Conservation (phyloP, 2,888 invertebrate species). For the Cephus sareptanus region DNA sequence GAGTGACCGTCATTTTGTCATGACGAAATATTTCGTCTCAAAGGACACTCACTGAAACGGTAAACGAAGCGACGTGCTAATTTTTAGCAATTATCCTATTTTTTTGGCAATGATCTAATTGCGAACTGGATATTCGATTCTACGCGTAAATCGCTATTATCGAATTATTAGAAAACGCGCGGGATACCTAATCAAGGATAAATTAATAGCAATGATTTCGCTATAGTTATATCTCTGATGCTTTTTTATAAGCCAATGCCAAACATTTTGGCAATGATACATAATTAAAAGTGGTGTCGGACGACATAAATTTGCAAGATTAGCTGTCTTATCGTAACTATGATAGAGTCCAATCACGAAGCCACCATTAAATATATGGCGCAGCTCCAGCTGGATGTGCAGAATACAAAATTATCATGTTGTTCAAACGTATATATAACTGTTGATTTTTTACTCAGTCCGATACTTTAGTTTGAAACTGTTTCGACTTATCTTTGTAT, state of each 20-base stretch:
- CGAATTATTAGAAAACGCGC: neutral
- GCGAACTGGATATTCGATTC: neutral
- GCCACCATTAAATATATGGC: conserved; percentile 41
- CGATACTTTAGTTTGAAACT: neutral
- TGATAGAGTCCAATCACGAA: conserved; percentile 23
- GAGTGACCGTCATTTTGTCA: neutral
- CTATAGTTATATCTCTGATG: neutral
- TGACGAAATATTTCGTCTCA: neutral
- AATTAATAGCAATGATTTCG: neutral
- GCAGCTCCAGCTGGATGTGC: conserved; percentile 22
- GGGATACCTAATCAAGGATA: neutral
- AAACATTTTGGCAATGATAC: neutral
- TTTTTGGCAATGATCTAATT: neutral
- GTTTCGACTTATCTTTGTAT: too few species aligned
- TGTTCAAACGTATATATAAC: neutral
- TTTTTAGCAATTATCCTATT: neutral
- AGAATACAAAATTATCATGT: conserved; percentile 32
- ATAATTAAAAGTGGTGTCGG: neutral
- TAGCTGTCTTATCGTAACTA: neutral
- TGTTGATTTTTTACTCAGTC: neutral
- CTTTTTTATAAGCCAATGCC: neutral
- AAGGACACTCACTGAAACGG: neutral
- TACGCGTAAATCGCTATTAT: neutral
- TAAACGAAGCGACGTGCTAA: neutral
- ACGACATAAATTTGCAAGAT: neutral